Conservation (phyloP, 2,888 invertebrate genomes). For the Sminthurides aquaticus region DNA sequence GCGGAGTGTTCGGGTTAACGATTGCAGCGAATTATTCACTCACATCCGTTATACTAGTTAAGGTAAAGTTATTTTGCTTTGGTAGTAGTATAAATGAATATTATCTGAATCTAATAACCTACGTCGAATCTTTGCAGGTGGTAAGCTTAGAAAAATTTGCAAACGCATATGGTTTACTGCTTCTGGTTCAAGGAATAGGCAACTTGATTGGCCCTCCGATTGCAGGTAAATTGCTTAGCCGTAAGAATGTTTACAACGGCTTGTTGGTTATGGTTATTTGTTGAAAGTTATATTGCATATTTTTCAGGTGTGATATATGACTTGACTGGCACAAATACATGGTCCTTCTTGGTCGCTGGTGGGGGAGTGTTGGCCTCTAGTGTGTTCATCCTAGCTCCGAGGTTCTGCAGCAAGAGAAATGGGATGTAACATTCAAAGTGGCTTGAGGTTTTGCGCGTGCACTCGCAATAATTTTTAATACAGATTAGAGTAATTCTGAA, state of each 20-base stretch:
- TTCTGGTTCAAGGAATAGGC: slow-evolving; percentile 81
- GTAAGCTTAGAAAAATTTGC: slow-evolving; percentile 85
- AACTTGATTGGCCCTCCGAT: slow-evolving; percentile 83
- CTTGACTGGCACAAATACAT: slow-evolving; percentile 55
- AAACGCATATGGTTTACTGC: slow-evolving; percentile 78
- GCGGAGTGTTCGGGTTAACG: slow-evolving; percentile 78
- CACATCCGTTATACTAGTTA: slow-evolving; percentile 81
- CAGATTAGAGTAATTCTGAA: background rate
- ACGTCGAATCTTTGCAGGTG: slow-evolving; percentile 25
- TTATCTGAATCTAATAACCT: background rate
- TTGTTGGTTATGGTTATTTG: slow-evolving; percentile 4
- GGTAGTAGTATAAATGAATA: background rate
- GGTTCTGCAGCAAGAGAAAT: slow-evolving; percentile 19
- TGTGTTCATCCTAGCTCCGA: slow-evolving; percentile 41
- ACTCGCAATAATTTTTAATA: background rate
- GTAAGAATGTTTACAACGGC: background rate
- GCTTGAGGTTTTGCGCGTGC: background rate
- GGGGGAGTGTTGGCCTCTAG: slow-evolving; percentile 40
- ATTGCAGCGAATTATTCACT: slow-evolving; percentile 88
- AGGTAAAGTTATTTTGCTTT: slow-evolving; percentile 50
- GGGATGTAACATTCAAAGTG: background rate
- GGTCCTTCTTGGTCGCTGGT: slow-evolving; percentile 41
- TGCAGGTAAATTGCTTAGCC: slow-evolving; percentile 57
- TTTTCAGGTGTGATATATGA: slow-evolving; percentile 71
- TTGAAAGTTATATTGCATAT: background rate